These are phyloP conservation scores for Coenonympha glycerion DNA, from an alignment of 2,888 invertebrate species.

Conservation along the genomic window DNA sequence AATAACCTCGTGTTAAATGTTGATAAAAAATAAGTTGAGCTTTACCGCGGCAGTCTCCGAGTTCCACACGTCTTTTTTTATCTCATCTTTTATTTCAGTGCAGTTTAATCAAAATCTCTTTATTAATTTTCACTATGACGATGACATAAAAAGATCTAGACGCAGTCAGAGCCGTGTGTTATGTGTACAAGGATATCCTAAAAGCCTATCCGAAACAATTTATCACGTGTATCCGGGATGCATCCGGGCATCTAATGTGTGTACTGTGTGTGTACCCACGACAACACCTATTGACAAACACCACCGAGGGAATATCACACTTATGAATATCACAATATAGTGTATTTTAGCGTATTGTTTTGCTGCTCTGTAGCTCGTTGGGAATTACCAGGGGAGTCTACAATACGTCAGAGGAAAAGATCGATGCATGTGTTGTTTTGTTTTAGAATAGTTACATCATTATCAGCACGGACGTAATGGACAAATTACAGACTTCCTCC, in stretches of 20 bases:
- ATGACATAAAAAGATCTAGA: background rate
- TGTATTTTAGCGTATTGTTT: background rate
- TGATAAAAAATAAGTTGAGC: too few relatives aligned
- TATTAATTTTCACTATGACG: too few relatives aligned
- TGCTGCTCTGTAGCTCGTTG: background rate
- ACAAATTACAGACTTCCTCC: too few relatives aligned
- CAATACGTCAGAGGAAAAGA: constrained; percentile 1
- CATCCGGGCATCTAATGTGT: constrained; percentile 25
- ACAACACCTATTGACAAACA: background rate
- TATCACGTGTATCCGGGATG: constrained; percentile 30
- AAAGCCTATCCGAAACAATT: constrained; percentile 32
- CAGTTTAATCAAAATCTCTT: too few relatives aligned
- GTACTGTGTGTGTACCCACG: constrained; percentile 6
- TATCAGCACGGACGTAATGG: too few relatives aligned
- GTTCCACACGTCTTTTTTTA: too few relatives aligned
- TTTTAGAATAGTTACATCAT: background rate
- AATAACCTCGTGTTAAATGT: too few relatives aligned
- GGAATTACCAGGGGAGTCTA: background rate
- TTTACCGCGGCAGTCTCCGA: too few relatives aligned
- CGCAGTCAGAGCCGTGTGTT: background rate
- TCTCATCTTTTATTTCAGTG: too few relatives aligned
- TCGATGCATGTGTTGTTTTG: constrained; percentile 3
- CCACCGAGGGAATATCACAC: background rate
- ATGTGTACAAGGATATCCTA: constrained; percentile 13
- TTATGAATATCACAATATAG: background rate